A percentile compares a stretch with the other conserved stretches of the same genome.
These are phyloP conservation scores for Caenorhabditis sinica DNA, from an alignment of 2,888 invertebrate genomes.

Conservation along the genomic window DNA sequence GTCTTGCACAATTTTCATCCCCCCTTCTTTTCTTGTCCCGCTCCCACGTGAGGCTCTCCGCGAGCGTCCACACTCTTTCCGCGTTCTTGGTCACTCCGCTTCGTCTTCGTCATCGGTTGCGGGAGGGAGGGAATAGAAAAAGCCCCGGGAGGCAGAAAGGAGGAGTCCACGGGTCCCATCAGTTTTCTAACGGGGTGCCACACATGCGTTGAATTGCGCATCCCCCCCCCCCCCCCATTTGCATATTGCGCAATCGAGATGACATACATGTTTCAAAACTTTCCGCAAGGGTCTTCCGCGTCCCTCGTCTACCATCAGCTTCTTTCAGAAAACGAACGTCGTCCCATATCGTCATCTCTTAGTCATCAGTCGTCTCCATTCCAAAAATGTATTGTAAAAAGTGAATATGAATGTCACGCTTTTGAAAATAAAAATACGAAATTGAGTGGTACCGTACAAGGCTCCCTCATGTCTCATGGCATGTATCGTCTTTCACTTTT, in stretches of 20 bases:
- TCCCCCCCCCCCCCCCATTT: constrained; percentile 58
- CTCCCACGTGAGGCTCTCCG: constrained; percentile 65
- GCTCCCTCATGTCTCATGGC: constrained; percentile 7
- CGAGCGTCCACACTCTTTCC: constrained; percentile 64
- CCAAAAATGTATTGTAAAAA: constrained; percentile 56
- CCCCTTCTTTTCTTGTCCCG: constrained; percentile 43
- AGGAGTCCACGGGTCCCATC: constrained; percentile 40
- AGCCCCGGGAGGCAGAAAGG: constrained; percentile 34
- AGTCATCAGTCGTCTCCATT: constrained; percentile 54
- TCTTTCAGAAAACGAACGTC: constrained; percentile 14
- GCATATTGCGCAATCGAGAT: constrained; percentile 77
- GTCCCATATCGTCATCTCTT: constrained; percentile 44
- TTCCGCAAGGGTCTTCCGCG: constrained; percentile 43
- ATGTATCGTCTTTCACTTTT: background rate
- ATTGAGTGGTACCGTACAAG: constrained; percentile 53
- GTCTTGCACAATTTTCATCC: constrained; percentile 52
- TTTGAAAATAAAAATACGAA: constrained; percentile 42
- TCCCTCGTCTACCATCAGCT: background rate
- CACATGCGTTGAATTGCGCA: constrained; percentile 60
- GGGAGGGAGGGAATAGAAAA: constrained; percentile 31
- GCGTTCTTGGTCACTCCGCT: constrained; percentile 58
- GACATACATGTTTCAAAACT: constrained; percentile 62
- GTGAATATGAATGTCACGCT: constrained; percentile 51
- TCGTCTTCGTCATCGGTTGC: constrained; percentile 63
- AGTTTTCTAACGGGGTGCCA: constrained; percentile 62